Evolutionary conservation across 1,140 invertebrate species (phyloP), one percentile per base, ranked within the genome.

Genomic region (Cotesia vestalis): DNA sequence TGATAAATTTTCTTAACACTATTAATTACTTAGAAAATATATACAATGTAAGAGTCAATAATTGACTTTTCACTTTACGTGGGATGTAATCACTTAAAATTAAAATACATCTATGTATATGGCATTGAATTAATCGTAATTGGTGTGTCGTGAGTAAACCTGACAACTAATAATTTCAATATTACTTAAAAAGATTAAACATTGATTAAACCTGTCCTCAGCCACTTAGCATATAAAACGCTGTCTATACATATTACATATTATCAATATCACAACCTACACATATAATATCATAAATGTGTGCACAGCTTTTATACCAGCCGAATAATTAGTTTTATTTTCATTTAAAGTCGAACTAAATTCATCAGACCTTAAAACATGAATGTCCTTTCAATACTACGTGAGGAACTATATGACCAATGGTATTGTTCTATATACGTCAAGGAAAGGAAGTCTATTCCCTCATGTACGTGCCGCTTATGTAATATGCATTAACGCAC

Each of bases 401-500:
- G 9, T 59, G 57, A 9, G 9, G 8, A 20, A 20, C 14, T 27
- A 59, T 17, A 17, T 4, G 8, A 6, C 57, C 9, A 20, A 27
- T 59, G 4, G 27, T 20, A 59, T 17, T 59, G 14, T n/a, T 64
- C 46, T 64, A 17, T 64, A 17, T 40, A 46, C 55, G 17, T 69
- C 20, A 12, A 12, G 12, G 14, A 62, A 12, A 12, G 12, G 14
- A 62, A 62, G 60, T 11, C 6, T 6, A 62, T 35, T 62, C 60
- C n/a, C 60, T n/a, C 12, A 35, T 36, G 60, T 62, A 62, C 11
- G 36, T 62, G 14, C 34, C 60, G 35, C 57, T 69, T 69, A 69
- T 69, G 67, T 38, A 69, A 69, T 69, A 69, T 69, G 67, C 67
- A 69, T 69, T 69, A 69, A 69, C 67, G 67, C 67, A 61, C 55